Evolutionary conservation across 2,113 vertebrate genomes (phyloP), one percentile per base, ranked within the genome.

Genomic region (Chitala chitala): DNA sequence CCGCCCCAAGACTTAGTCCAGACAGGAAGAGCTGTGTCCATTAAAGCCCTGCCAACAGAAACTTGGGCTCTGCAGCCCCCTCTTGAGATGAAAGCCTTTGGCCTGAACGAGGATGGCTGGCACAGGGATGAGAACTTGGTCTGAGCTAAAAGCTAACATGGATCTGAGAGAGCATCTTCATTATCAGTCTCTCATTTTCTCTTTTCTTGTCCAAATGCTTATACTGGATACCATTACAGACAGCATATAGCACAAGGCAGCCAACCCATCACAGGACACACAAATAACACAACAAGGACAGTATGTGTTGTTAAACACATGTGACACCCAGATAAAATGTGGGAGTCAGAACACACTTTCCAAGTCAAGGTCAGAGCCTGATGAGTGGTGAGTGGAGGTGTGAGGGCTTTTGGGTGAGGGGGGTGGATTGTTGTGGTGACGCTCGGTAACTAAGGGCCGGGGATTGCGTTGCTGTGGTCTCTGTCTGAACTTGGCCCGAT

Each of bases 401-500:
- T n/a, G n/a, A n/a, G 1, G 20, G 48, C 12, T 51, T 51, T 22
- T 46, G 22, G 40, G n/a, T 6, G 0, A 4, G 22, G 63, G n/a
- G 10, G 38, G 40, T 26, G 8, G 17, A 36, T 63, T 36, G 40
- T 22, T 48, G 42, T 12, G 3, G 31, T 44, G 22, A 58, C 46
- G 54, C 48, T 29, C 5, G 31, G 38, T 74, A 24, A 24, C 31
- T 74, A 74, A 6, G 2, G 51, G 38, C 3, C 26, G 31, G 29
- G 17, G 58, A 65, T 50, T 46, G 10, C 42, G 9, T 74, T 64
- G 53, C 72, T 20, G 24, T n/a, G 22, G 66, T 48, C 46, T 9
- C 26, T 59, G 54, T 72, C 71, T 58, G 54, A 72, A 46, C 71
- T 26, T 24, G 38, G 24, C 12, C 20, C 10, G 12, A 72, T 31